Base-by-base conservation (phyloP, 2,113 vertebrate species). In the Chionodraco myersi region DNA sequence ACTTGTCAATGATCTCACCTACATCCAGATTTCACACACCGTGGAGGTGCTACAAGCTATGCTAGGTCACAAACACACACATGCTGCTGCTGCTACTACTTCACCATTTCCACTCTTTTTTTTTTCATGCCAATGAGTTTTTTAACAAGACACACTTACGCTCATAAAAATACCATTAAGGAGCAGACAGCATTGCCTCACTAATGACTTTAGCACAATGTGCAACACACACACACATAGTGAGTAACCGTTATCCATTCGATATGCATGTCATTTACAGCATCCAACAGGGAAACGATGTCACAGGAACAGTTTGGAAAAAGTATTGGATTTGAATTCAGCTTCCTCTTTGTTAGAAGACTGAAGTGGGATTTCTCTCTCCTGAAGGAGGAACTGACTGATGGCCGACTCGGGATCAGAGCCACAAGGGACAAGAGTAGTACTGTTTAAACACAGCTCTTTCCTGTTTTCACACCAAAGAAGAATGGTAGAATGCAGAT, bases 391-490 rank as follows among this genome's bases (percentile, higher is more conserved):
- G 66, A 75, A 78, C 65, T 85, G 81, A 89, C 18, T 84, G 78
- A 90, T 81, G 86, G 72, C 56, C 62, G 66, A 30, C 66, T 72
- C 3, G 48, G 77, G 77, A 90, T 77, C 81, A 82, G 70, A 89
- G 89, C 72, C 87, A 86, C 85, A 65, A 63, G 90, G 84, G 92
- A 92, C 92, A 92, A 91, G 82, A 88, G 86, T 84, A 77, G 80
- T 84, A 88, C 86, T 92, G 88, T 90, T 89, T 80, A 90, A 89
- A 92, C 85, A 85, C 21, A 79, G 76, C 75, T 68, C 82, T 85
- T 92, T 92, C 91, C 90, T 92, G 87, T 92, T 92, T 89, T 84
- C 84, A 90, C 87, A 84, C 84, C 74, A 83, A 75, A 82, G 64
- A 78, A 86, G 72, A 83, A 83, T 79, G 56, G 51, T 21, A 89